These are phyloP conservation scores for Caenorhabditis elegans DNA, from an alignment of 1,140 invertebrate species.

Conservation along the genomic window DNA sequence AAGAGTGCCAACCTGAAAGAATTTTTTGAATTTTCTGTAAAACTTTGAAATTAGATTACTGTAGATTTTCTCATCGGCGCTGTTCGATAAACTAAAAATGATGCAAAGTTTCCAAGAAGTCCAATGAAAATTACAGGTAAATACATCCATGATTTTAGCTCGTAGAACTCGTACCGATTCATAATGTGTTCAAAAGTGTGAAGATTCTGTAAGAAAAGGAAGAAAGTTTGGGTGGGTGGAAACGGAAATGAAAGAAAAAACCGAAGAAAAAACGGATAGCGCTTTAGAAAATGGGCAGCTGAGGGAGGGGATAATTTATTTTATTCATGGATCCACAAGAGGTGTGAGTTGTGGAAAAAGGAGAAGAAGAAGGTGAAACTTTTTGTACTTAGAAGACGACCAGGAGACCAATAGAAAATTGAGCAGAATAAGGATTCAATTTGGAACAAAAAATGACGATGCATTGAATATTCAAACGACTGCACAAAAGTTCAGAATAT, in stretches of 20 bases:
- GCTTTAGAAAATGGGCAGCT: not conserved
- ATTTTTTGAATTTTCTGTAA: not conserved
- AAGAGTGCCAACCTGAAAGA: not conserved
- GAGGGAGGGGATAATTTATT: not conserved
- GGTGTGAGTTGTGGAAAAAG: not conserved
- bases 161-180: slow-evolving; percentile 25
- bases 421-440: not conserved
- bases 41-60: not conserved
- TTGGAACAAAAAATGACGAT: slow-evolving; percentile 19
- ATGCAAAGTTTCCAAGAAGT: slow-evolving; percentile 7
- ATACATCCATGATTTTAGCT: slow-evolving; percentile 5
- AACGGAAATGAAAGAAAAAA: slow-evolving; percentile 10
- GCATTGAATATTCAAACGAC: not conserved
- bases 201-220: not conserved
- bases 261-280: not conserved
- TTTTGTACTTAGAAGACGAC: slow-evolving; percentile 15
- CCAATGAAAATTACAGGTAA: not conserved
- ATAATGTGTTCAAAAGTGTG: not conserved
- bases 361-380: not conserved
- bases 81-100: slow-evolving; percentile 4
- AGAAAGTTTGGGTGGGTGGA: not conserved
- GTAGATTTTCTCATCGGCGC: slow-evolving; percentile 22
- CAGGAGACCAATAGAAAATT: not conserved
- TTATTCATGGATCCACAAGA: slow-evolving; percentile 17
- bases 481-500: no score